These are phyloP conservation scores for Pseudomugil tenellus DNA, from an alignment of 2,797 vertebrate genomes.

Conservation along the genomic window DNA sequence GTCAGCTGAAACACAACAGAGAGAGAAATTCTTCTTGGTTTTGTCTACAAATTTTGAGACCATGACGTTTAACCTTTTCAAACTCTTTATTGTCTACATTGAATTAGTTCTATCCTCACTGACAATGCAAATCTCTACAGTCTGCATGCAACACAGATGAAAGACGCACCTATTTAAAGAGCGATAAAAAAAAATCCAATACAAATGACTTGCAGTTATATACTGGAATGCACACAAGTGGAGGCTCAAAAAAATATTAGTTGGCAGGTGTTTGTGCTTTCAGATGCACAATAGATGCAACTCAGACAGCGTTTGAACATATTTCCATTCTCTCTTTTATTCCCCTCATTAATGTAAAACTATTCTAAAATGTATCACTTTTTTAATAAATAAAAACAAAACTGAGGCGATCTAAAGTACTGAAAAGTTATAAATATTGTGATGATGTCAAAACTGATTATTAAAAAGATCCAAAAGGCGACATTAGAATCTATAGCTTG, in stretches of 20 bases:
- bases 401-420: conserved; percentile 14
- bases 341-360: conserved; percentile 2
- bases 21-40: not conserved
- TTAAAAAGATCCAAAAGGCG: conserved; percentile 3
- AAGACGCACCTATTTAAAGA: not conserved
- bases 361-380: conserved; percentile 23
- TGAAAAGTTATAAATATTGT: conserved; percentile 10
- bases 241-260: conserved; percentile 32
- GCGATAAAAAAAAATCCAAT: too few species aligned
- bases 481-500: not conserved
- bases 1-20: conserved; percentile 85
- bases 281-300: conserved; percentile 34
- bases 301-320: conserved; percentile 9
- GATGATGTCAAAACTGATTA: conserved; percentile 16
- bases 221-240: conserved; percentile 47
- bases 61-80: conserved; percentile 31
- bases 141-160: conserved; percentile 23
- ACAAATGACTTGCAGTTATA: conserved; percentile 41
- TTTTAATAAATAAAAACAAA: conserved; percentile 5
- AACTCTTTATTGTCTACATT: not conserved
- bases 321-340: conserved; percentile 2
- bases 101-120: conserved; percentile 11
- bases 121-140: conserved; percentile 8
- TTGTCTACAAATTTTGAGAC: not conserved
- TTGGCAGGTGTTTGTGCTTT: conserved; percentile 27